Percentiles rank a stretch among this genome's conserved stretches.
phyloP scores from a whole-genome alignment of 2,797 vertebrate species.

The Echeneis naucrates region DNA sequence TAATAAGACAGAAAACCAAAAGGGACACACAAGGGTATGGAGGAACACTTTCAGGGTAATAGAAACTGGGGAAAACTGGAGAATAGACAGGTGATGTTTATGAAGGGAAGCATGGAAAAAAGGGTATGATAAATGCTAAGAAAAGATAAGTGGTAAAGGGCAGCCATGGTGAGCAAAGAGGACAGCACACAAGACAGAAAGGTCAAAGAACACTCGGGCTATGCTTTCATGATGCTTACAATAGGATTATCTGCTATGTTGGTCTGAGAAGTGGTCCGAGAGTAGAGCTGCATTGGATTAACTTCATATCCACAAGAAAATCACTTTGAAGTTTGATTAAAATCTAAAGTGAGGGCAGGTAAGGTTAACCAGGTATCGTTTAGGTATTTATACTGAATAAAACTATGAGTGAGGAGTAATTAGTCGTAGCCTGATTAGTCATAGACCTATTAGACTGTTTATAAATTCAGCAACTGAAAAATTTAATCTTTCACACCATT shows the following conservation, averaged over 20 bases:
- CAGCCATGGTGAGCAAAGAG: not conserved
- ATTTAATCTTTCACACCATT: slow-evolving; percentile 52
- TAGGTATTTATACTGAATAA: slow-evolving; percentile 34
- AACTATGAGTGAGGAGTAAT: slow-evolving; percentile 55
- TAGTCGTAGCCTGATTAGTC: slow-evolving; percentile 63
- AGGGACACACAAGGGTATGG: not conserved
- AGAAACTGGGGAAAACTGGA: not conserved
- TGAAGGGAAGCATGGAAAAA: not conserved
- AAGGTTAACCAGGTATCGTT: slow-evolving; percentile 14
- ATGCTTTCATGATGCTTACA: slow-evolving; percentile 43
- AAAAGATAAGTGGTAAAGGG: slow-evolving; percentile 3
- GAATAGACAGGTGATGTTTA: not conserved
- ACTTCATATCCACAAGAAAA: slow-evolving; percentile 38
- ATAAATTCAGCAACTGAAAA: slow-evolving; percentile 53
- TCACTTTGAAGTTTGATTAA: slow-evolving; percentile 57
- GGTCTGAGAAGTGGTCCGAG: slow-evolving; percentile 27
- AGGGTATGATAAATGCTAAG: not conserved
- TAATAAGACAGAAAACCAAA: slow-evolving; percentile 6
- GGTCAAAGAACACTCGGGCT: slow-evolving; percentile 33
- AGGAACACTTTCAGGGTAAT: not conserved
- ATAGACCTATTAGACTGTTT: slow-evolving; percentile 42
- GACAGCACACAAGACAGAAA: slow-evolving; percentile 32
- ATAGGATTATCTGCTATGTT: slow-evolving; percentile 49
- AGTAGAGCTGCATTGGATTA: slow-evolving; percentile 35
- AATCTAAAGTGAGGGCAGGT: slow-evolving; percentile 26